Percentiles rank a stretch among this genome's conserved stretches.
These are phyloP conservation scores for Melinopterus prodromus DNA, from an alignment of 2,888 invertebrate genomes.

Conservation along the genomic window DNA sequence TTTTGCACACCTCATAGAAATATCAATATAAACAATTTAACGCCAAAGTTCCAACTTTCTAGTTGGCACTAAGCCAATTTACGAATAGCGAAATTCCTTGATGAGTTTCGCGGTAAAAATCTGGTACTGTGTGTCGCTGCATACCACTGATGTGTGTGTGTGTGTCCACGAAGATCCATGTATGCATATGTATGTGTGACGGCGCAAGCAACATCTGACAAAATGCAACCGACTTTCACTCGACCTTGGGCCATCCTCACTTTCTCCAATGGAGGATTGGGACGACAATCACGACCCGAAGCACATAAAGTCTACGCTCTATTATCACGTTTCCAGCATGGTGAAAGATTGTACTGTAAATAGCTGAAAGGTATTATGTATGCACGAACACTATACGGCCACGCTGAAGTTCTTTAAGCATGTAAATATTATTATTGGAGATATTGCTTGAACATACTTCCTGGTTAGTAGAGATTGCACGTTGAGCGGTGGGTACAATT, in stretches of 20 bases:
- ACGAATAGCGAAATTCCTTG: neutral
- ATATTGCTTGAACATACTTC: neutral
- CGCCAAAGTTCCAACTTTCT: neutral
- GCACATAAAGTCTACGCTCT: constrained; percentile 6
- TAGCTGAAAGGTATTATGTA: constrained; percentile 5
- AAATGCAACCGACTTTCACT: constrained; percentile 40
- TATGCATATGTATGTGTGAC: neutral
- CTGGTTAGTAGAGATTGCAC: neutral
- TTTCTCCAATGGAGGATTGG: constrained; percentile 18
- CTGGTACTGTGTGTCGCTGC: neutral
- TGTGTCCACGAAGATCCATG: neutral
- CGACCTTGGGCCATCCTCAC: constrained; percentile 38
- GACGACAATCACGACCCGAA: constrained; percentile 11
- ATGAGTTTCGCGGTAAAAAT: neutral
- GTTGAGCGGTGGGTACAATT: too few species aligned
- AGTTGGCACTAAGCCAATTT: neutral
- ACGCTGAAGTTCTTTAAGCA: neutral
- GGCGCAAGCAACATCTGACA: constrained; percentile 10
- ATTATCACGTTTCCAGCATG: neutral
- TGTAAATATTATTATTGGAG: neutral
- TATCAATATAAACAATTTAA: neutral
- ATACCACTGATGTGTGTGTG: neutral
- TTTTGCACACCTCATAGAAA: too few species aligned
- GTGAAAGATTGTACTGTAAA: neutral
- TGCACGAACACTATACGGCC: neutral